Conservation (phyloP, 1,140 invertebrate species). For the Apis florea region DNA sequence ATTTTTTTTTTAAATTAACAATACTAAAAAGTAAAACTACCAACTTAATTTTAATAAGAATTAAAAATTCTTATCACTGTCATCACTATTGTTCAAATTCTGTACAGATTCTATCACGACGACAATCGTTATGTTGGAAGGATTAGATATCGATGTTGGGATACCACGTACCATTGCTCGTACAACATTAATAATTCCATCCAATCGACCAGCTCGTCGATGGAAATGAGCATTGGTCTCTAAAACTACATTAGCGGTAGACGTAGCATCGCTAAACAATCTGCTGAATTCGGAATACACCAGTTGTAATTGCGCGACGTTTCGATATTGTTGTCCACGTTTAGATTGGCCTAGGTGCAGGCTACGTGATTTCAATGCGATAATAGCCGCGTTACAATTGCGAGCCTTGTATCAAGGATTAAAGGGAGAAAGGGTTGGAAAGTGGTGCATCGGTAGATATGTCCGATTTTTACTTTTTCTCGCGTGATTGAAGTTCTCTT, state of each 20-base stretch:
- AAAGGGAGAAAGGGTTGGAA: too few relatives aligned
- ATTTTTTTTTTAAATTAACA: too few relatives aligned
- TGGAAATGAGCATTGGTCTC: too few relatives aligned
- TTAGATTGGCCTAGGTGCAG: background rate
- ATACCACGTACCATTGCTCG: background rate
- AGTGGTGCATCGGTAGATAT: too few relatives aligned
- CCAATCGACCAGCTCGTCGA: background rate
- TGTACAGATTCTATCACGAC: background rate
- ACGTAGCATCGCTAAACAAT: background rate
- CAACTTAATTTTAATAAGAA: background rate
- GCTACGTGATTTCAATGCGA: background rate
- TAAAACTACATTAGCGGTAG: slow-evolving; percentile 15
- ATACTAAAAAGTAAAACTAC: too few relatives aligned
- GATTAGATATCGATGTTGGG: background rate
- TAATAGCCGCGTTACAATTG: background rate
- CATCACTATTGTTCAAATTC: background rate
- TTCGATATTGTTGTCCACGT: slow-evolving; percentile 1
- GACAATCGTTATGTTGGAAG: background rate
- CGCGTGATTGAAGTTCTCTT: background rate
- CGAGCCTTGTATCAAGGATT: background rate
- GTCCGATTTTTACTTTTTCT: too few relatives aligned
- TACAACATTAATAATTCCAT: slow-evolving; percentile 16
- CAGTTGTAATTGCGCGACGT: slow-evolving; percentile 3
- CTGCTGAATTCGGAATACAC: slow-evolving; percentile 10
- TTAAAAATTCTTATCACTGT: background rate